Conservation (phyloP, 2,797 vertebrate genomes). For the Champsocephalus esox region DNA sequence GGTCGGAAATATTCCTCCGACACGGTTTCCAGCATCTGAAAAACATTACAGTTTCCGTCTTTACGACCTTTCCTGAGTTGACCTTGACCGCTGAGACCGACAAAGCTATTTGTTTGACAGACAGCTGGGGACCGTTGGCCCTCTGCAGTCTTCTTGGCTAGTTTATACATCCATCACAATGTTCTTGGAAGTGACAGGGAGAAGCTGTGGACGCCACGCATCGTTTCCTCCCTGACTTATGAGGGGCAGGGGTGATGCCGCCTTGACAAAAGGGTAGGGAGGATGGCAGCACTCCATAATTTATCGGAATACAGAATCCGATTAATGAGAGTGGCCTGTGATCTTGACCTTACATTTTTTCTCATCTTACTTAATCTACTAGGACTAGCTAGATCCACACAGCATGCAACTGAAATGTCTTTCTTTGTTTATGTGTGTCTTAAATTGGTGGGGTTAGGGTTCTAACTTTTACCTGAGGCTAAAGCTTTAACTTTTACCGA, state of each 20-base stretch:
- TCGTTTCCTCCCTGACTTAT: conserved; percentile 67
- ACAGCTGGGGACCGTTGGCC: conserved; percentile 50
- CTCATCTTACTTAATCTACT: not conserved
- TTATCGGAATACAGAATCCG: not conserved
- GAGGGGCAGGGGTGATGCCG: conserved; percentile 36
- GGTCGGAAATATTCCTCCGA: not conserved
- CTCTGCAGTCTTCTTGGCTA: conserved; percentile 32
- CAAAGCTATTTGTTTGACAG: conserved; percentile 59
- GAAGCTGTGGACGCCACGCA: conserved; percentile 53
- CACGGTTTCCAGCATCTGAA: not conserved
- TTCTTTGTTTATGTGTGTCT: not conserved
- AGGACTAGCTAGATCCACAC: not conserved
- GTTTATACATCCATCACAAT: conserved; percentile 63
- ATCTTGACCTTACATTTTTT: not conserved
- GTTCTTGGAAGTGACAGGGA: conserved; percentile 58
- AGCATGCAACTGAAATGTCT: not conserved
- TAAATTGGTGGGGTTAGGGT: not conserved
- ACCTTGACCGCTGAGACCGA: conserved; percentile 59
- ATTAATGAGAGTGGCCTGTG: not conserved
- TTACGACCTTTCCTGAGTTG: conserved; percentile 21
- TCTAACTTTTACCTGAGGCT: not conserved
- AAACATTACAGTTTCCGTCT: conserved; percentile 3
- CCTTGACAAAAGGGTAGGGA: conserved; percentile 31
- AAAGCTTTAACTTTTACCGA: not conserved
- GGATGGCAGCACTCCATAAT: not conserved